Base-by-base conservation (phyloP, 2,113 vertebrate genomes). In the Albula goreensis region DNA sequence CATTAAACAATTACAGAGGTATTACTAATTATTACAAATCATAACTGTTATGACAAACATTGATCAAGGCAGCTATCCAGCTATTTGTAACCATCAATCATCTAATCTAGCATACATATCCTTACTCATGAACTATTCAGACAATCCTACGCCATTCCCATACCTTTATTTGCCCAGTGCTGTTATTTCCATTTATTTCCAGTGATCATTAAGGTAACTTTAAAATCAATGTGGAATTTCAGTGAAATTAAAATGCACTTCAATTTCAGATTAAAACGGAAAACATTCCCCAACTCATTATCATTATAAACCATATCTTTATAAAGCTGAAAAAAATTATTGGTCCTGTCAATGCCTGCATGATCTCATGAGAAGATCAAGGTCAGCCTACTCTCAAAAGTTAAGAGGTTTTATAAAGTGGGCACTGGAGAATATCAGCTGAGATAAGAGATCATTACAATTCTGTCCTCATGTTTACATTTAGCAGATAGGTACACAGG, bases 1-100 rank as follows among this genome's bases (percentile, higher is more conserved):
- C 96, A 96, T 97, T 96, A 97, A 97, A 96, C 95, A 96, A 96
- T 96, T 95, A 95, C 95, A 96, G 95, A 96, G 95, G 96, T 41
- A 41, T 41, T 41, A 41, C 31, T 41, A 41, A 41, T 41, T 41
- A 41, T 41, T 96, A 95, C 95, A 96, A 97, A 96, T 96, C 94
- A 95, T 78, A 94, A 95, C 95, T 95, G 95, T 93, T 1, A 41
- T 41, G 31, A 41, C 95, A 95, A 95, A 94, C 95, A 95, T 94
- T 95, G 96, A 96, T 97, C 96, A 94, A 96, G 96, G 96, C 95
- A 96, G 94, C 96, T 96, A 96, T 96, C 96, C 95, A 96, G 95
- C 95, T 95, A 96, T 96, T 97, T 96, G 96, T 95, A 95, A 95
- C 95, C 94, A 94, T 50, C 78, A 63, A 80, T 12, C 78, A 15